A percentile compares a stretch with the other conserved stretches of the same genome.
phyloP scores from a whole-genome alignment of 2,113 vertebrate genomes.

The Mus spicilegus region DNA sequence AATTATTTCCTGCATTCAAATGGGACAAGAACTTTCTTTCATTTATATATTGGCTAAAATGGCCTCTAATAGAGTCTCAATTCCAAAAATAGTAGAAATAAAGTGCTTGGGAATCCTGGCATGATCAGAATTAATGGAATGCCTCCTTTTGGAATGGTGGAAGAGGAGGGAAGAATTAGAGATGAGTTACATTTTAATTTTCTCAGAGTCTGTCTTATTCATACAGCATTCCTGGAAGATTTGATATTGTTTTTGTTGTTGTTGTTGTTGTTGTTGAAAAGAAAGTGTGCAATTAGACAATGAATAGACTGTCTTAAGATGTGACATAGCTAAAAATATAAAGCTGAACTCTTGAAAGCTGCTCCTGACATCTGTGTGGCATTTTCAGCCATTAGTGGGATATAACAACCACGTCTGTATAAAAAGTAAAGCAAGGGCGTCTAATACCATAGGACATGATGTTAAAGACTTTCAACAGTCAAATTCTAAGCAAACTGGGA shows the following conservation, averaged over 20 bases:
- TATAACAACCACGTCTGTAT: neutral
- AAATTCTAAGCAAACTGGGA: neutral
- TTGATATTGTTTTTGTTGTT: neutral
- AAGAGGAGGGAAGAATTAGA: neutral
- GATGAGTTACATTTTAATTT: neutral
- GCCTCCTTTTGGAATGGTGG: neutral
- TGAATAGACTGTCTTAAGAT: neutral
- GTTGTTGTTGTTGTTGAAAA: constrained; percentile 26
- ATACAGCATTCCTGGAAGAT: neutral
- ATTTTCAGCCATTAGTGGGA: constrained; percentile 22
- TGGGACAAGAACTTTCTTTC: neutral
- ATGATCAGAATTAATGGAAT: constrained; percentile 1
- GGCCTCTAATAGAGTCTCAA: neutral
- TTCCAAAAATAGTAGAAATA: neutral
- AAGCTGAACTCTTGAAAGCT: neutral
- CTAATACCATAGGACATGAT: no score
- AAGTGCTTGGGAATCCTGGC: neutral
- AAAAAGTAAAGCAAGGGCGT: neutral
- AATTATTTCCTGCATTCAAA: neutral
- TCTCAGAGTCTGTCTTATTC: neutral
- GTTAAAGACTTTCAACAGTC: neutral
- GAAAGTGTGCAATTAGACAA: neutral
- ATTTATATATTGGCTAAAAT: neutral
- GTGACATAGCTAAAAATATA: neutral
- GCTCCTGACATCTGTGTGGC: neutral